Evolutionary conservation across 2,113 vertebrate genomes (phyloP), one percentile per base, ranked within the genome.

Genomic region (Passer montanus): DNA sequence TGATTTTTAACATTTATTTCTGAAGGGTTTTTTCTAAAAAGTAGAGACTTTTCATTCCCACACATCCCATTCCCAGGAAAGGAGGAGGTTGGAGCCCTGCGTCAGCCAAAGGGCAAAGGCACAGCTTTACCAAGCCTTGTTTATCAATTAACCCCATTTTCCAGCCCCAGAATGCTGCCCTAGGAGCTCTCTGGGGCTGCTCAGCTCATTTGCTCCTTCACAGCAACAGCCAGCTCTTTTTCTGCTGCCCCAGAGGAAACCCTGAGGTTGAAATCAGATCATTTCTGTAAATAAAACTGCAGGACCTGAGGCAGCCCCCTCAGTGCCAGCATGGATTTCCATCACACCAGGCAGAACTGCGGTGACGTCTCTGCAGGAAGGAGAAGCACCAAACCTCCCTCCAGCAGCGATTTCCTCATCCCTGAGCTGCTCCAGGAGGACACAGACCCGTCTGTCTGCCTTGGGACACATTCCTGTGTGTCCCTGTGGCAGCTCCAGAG

Each of bases 271-370:
- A 60, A 87, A 56, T 82, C 28, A 69, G 84, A 82, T 76, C 3
- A 49, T 58, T 92, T 73, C 78, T 73, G 58, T 20, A 41, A 69
- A 43, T 30, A 26, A 69, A 80, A 18, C 67, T 58, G 62, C 7
- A 43, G 75, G 59, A 53, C 55, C 67, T 33, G 26, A 83, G 46
- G 41, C 75, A 66, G 79, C 55, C 55, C 64, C 75, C 63, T 15
- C 3, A 8, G 31, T 53, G 75, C 73, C 88, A 55, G 15, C 1
- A 0, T 0, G 0, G 37, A 55, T 86, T 74, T 30, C 3, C 43
- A 49, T 63, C 88, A 84, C 46, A 19, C 7, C 10, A 2, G 37
- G 10, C 55, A 43, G 70, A 50, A 15, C 13, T 33, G 76, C 79
- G n/a, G 5, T 7, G 75, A 44, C 0, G 5, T 31, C 67, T 68